These are phyloP conservation scores for Sebastes paucispinis DNA, from an alignment of 2,797 vertebrate species.

Conservation along the genomic window DNA sequence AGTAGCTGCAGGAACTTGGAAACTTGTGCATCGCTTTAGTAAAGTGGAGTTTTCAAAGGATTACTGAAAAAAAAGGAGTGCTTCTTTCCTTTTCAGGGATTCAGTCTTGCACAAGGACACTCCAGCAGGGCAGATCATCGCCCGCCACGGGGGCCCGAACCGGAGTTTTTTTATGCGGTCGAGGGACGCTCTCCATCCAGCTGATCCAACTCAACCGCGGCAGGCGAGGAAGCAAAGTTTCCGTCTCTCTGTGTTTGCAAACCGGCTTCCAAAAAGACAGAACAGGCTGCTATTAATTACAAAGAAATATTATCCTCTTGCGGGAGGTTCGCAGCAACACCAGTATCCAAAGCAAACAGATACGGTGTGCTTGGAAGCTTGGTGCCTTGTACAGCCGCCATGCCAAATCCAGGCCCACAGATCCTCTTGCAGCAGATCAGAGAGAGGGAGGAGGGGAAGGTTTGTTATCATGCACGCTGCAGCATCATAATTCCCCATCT, in stretches of 20 bases:
- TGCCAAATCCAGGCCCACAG: conserved; percentile 72
- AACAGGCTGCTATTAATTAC: conserved; percentile 75
- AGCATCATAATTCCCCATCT: conserved; percentile 57
- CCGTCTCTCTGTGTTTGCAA: conserved; percentile 55
- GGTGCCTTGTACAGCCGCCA: conserved; percentile 72
- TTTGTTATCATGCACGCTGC: conserved; percentile 57
- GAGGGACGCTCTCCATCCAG: conserved; percentile 39
- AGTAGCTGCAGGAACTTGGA: not conserved
- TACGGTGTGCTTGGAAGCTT: conserved; percentile 67
- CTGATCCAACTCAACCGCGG: conserved; percentile 52
- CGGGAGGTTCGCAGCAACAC: conserved; percentile 65
- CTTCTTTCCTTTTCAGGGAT: not conserved
- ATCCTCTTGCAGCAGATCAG: conserved; percentile 76
- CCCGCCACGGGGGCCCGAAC: not conserved
- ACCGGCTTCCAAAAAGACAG: conserved; percentile 62
- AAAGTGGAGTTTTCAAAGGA: not conserved
- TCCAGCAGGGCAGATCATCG: not conserved
- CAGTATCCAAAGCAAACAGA: conserved; percentile 80
- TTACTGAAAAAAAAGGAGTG: not conserved
- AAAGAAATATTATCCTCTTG: conserved; percentile 74
- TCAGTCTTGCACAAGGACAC: not conserved
- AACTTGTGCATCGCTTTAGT: not conserved
- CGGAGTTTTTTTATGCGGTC: conserved; percentile 1
- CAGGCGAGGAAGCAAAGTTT: conserved; percentile 61
- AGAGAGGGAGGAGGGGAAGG: conserved; percentile 30